phyloP scores from a whole-genome alignment of 2,888 invertebrate species.

The Leucozona laternaria region DNA sequence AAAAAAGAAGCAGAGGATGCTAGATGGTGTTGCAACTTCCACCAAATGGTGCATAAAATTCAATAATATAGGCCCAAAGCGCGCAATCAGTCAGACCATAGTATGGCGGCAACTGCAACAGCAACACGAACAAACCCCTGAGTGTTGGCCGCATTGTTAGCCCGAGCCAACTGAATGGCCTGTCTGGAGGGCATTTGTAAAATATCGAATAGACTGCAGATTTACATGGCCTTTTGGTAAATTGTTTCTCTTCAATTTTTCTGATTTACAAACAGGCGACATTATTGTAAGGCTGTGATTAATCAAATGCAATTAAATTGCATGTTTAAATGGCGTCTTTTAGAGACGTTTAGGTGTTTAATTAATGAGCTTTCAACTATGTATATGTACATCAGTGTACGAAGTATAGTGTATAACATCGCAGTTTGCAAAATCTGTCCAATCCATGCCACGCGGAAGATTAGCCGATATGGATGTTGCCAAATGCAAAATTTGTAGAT shows the following conservation, averaged over 20 bases:
- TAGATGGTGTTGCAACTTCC: conserved; percentile 65
- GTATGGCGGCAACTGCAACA: conserved; percentile 4
- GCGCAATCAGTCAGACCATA: conserved; percentile 57
- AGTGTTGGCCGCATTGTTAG: conserved; percentile 63
- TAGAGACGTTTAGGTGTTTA: conserved; percentile 72
- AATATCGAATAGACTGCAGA: conserved; percentile 54
- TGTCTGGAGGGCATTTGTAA: conserved; percentile 58
- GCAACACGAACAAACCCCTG: not conserved
- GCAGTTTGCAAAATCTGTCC: conserved; percentile 42
- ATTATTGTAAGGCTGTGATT: conserved; percentile 60
- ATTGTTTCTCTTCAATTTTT: conserved; percentile 11
- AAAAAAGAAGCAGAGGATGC: conserved; percentile 41
- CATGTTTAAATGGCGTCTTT: conserved; percentile 71
- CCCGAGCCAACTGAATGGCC: conserved; percentile 29
- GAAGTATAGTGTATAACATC: not conserved
- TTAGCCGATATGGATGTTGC: conserved; percentile 37
- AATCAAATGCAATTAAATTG: conserved; percentile 73
- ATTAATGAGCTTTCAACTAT: conserved; percentile 56
- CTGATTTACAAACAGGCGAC: conserved; percentile 35
- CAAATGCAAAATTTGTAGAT: conserved; percentile 67
- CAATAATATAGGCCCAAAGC: conserved; percentile 70
- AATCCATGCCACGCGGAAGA: conserved; percentile 71
- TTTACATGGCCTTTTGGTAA: conserved; percentile 59
- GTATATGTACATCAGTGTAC: too few relatives aligned
- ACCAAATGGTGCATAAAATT: conserved; percentile 69